Evolutionary conservation across 1,140 invertebrate genomes (phyloP), one percentile per base, ranked within the genome.

Genomic region (Ceratosolen fusciceps): DNA sequence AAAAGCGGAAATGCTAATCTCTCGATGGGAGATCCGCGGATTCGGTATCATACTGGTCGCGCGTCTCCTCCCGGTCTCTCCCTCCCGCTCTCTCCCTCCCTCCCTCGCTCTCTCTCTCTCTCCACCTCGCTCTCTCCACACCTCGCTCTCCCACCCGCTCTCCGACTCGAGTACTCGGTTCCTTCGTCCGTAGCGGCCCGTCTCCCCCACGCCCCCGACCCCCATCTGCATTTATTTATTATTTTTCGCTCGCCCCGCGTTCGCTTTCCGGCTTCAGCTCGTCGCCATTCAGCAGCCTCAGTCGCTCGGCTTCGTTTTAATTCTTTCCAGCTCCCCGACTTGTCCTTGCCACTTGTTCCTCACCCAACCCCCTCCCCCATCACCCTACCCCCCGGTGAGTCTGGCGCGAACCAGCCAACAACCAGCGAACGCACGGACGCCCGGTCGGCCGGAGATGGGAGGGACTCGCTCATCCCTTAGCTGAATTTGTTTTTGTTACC

Each of bases 1-100:
- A 89, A 90, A 89, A 90, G 89, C 87, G 84, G 86, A 89, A 90
- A 89, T 88, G 87, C 88, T 90, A 90, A 89, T 90, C 88, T 89
- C 88, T 86, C 86, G 87, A 90, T 90, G 88, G 86, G 86, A 89
- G 86, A 89, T 89, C 85, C 86, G 85, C 77, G 85, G 86, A 85
- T 85, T 58, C 77, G 77, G 71, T 79, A 79, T 79, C 71, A 79
- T 49, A 74, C 68, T 58, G n/a, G 65, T 70, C 52, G 62, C 74
- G 74, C 74, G 62, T 76, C 67, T 37, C 12, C 52, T 47, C 49
- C 47, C 31, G 37, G 47, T 56, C 62, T 34, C 31, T 49, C 65
- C 24, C 43, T 9, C 34, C 8, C 26, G 37, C 31, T 60, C 37
- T 49, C 29, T 4, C n/a, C n/a, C n/a, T n/a, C n/a, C n/a, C n/a